phyloP scores from a whole-genome alignment of 2,888 invertebrate genomes.

The Blomia tropicalis region DNA sequence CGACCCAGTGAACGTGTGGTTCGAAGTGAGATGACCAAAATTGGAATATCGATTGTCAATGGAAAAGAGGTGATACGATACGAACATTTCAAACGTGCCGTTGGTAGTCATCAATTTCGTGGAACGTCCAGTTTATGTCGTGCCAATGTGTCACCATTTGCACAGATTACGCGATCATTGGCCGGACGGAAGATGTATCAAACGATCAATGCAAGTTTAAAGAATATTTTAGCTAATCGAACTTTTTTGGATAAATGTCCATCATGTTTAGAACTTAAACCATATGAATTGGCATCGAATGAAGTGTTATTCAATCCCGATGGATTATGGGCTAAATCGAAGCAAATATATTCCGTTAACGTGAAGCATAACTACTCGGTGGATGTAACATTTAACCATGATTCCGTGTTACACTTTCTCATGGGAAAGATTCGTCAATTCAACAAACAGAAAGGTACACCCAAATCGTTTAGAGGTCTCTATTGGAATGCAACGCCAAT shows the following conservation, averaged over 20 bases:
- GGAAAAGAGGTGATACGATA: neutral
- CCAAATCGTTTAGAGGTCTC: neutral
- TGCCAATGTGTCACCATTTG: slow-evolving; percentile 38
- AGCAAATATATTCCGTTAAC: neutral
- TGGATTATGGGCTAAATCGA: neutral
- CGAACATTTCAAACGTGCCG: slow-evolving; percentile 34
- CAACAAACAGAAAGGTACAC: neutral
- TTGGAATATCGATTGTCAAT: neutral
- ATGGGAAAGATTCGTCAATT: slow-evolving; percentile 9
- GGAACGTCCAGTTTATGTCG: slow-evolving; percentile 51
- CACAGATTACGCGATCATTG: slow-evolving; percentile 11
- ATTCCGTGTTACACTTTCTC: slow-evolving; percentile 9
- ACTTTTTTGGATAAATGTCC: neutral
- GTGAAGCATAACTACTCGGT: neutral
- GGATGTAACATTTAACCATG: slow-evolving; percentile 10
- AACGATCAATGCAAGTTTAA: neutral
- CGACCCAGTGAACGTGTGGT: neutral
- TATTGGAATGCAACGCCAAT: neutral
- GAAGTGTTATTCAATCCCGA: neutral
- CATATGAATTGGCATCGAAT: neutral
- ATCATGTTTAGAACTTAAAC: neutral
- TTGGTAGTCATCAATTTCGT: slow-evolving; percentile 49
- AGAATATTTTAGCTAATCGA: neutral
- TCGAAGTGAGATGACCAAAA: slow-evolving; percentile 15
- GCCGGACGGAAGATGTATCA: neutral